phyloP scores from a whole-genome alignment of 1,140 invertebrate species.

The Drosophila triauraria region DNA sequence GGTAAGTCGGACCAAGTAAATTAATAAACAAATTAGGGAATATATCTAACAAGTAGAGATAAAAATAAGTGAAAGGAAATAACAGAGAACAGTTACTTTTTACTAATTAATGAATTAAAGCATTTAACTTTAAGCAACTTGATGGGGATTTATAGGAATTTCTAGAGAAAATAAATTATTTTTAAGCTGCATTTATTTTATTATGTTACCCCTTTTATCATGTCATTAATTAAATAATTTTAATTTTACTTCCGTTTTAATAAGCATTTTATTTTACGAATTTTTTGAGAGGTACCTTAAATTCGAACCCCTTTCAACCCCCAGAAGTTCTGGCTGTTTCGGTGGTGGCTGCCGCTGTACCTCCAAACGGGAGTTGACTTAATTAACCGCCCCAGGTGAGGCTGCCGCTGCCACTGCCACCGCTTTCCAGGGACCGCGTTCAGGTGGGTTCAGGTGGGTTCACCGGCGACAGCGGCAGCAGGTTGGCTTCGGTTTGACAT shows the following conservation, averaged over 20 bases:
- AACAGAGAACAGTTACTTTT: no score
- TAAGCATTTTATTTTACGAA: no score
- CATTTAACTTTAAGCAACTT: not conserved
- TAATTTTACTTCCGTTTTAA: no score
- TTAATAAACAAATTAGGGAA: no score
- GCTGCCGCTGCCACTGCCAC: conserved; percentile 7
- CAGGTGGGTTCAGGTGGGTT: conserved; percentile 36
- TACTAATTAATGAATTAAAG: no score
- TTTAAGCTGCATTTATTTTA: not conserved
- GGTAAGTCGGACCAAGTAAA: not conserved
- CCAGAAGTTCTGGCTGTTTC: conserved; percentile 23
- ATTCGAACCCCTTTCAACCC: conserved; percentile 4
- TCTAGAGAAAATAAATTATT: no score
- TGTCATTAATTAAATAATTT: not conserved
- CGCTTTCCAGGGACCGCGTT: conserved; percentile 12
- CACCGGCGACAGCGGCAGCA: conserved; percentile 45
- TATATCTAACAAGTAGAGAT: no score
- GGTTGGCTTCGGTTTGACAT: conserved; percentile 62
- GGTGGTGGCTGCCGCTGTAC: conserved; percentile 38
- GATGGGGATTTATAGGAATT: no score
- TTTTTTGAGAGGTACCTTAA: conserved; percentile 4
- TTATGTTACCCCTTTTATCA: not conserved
- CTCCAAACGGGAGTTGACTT: conserved; percentile 77
- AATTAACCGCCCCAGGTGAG: conserved; percentile 74
- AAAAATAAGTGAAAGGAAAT: no score